Percentiles rank a stretch among this genome's conserved stretches.
phyloP scores from a whole-genome alignment of 1,140 invertebrate genomes.

The Chymomyza costata region DNA sequence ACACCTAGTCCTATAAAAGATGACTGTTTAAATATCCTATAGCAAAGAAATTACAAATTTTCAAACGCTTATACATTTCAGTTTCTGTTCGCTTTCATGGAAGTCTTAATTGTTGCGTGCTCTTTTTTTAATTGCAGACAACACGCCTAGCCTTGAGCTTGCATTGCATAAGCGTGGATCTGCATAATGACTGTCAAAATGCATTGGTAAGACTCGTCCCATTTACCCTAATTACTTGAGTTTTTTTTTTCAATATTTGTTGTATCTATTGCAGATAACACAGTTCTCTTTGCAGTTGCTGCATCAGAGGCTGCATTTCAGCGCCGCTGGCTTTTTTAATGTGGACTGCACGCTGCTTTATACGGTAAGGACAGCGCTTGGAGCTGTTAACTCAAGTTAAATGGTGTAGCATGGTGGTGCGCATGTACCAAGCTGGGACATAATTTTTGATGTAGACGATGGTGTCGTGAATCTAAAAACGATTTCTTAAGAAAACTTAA shows the following conservation, averaged over 20 bases:
- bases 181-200: conserved; percentile 62
- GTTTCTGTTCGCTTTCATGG: no score
- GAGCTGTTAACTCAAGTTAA: not conserved
- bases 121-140: conserved; percentile 34
- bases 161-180: conserved; percentile 56
- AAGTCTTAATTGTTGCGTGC: not conserved
- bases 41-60: no score
- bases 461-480: no score
- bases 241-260: not conserved
- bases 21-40: no score
- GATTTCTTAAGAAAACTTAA: no score
- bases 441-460: no score
- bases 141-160: conserved; percentile 53
- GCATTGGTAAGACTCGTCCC: conserved; percentile 46
- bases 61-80: no score
- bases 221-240: not conserved
- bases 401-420: no score
- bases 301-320: conserved; percentile 74
- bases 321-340: conserved; percentile 75
- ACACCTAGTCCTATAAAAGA: no score
- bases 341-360: conserved; percentile 75
- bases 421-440: no score
- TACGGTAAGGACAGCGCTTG: conserved; percentile 60
- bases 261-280: conserved; percentile 69
- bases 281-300: conserved; percentile 76